Base-by-base conservation (phyloP, 2,113 vertebrate genomes). In the Symphodus melops region DNA sequence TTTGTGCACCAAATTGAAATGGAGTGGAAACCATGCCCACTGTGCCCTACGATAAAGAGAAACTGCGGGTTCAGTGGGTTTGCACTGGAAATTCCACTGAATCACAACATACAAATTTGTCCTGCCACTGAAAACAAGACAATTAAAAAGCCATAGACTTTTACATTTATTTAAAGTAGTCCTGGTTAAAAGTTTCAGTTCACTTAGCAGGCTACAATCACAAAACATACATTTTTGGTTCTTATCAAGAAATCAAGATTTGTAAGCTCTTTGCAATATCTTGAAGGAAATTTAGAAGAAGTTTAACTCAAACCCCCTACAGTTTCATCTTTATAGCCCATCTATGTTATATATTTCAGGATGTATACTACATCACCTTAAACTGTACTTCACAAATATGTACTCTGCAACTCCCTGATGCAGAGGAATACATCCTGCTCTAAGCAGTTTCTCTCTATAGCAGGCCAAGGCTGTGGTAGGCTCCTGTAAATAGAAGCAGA, bases 401-500 rank as follows among this genome's bases (percentile, higher is more conserved):
- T 66, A 53, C 44, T 54, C 61, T 56, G 49, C 57, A 69, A 36
- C 49, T 75, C 28, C 39, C 72, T 58, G 64, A 80, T 28, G n/a
- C 19, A 77, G 52, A 75, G 28, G 5, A 11, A 69, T 70, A 60
- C 68, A 69, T 86, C 49, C 12, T 17, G 46, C 55, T 76, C 75
- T 39, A 60, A 62, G 36, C 60, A 37, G 68, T 68, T 76, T 75
- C 59, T 68, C 25, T 63, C 53, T 42, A 65, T 75, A 75, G 72
- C 56, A 49, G 73, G 61, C 74, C 69, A 53, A 41, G 63, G 73
- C 87, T 67, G 77, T 68, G 75, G 52, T 78, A 52, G 71, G 64
- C 63, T 23, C 77, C 79, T 84, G 12, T 44, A 90, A 91, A 90
- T 89, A 88, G 85, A 89, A 79, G 53, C 65, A 65, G 28, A 54